Conservation (phyloP, 2,888 invertebrate genomes). For the Cataglyphis cursor region DNA sequence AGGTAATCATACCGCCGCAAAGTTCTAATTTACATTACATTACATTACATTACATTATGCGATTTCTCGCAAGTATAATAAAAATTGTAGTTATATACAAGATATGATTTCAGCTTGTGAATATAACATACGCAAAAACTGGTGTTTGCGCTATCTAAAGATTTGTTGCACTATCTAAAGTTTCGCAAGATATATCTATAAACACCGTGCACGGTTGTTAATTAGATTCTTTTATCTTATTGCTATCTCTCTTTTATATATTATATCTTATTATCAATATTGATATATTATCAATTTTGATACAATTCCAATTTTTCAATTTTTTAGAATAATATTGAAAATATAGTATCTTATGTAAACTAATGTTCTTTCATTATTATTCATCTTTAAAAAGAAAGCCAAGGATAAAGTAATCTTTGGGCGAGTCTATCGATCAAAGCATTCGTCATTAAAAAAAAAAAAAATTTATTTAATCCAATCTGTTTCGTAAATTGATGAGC, state of each 20-base stretch:
- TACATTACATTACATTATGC: conserved; percentile 15
- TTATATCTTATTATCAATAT: not conserved
- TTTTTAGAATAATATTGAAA: not conserved
- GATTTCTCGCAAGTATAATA: conserved; percentile 34
- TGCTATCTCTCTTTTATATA: not conserved
- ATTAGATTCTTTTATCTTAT: not conserved
- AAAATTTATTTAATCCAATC: not conserved
- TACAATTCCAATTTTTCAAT: not conserved
- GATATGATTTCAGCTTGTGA: not conserved
- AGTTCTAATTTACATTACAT: conserved; percentile 38
- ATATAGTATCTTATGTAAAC: not conserved
- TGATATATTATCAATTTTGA: not conserved
- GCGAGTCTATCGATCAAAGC: not conserved
- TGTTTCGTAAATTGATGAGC: not conserved
- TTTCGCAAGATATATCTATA: not conserved
- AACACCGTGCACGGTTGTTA: not conserved
- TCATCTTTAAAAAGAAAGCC: not conserved
- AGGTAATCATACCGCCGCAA: not conserved
- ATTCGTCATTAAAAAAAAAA: not conserved
- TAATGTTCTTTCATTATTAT: not conserved
- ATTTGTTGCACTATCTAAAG: not conserved
- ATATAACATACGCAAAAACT: conserved; percentile 10
- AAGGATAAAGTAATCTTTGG: not conserved
- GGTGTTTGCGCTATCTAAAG: not conserved
- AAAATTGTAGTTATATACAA: not conserved